phyloP scores from a whole-genome alignment of 1,140 invertebrate species.

The Drosophila truncata region DNA sequence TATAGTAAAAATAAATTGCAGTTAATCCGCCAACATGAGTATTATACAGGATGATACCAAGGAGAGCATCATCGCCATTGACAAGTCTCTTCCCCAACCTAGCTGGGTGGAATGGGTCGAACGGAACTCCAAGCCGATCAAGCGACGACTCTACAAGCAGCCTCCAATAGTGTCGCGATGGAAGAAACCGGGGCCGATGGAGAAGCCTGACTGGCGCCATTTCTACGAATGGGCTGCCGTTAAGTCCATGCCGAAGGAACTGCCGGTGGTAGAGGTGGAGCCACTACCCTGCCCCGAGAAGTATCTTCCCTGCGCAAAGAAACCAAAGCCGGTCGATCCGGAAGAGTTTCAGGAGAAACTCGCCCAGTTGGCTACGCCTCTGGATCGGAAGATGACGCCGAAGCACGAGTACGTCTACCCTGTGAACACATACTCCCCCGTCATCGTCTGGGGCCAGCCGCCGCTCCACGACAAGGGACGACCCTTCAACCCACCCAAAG shows the following conservation, averaged over 20 bases:
- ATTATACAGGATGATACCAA: not conserved
- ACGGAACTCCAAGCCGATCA: constrained; percentile 42
- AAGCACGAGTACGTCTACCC: constrained; percentile 40
- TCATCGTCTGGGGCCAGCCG: constrained; percentile 66
- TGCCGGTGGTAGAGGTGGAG: not conserved
- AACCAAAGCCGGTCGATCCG: constrained; percentile 7
- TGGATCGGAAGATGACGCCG: constrained; percentile 51
- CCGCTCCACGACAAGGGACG: constrained; percentile 62
- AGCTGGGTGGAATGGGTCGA: constrained; percentile 64
- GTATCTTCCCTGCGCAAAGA: constrained; percentile 50
- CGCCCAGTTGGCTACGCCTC: constrained; percentile 32
- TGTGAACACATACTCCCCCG: constrained; percentile 47
- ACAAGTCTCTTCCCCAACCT: not conserved
- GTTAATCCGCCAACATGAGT: constrained; percentile 6
- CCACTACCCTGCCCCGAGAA: constrained; percentile 41
- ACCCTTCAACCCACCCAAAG: constrained; percentile 42
- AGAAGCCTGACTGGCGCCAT: constrained; percentile 51
- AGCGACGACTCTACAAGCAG: not conserved
- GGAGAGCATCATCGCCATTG: not conserved
- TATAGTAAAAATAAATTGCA: constrained; percentile 1
- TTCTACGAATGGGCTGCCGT: constrained; percentile 51
- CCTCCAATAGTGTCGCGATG: constrained; percentile 35
- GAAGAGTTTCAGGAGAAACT: constrained; percentile 12
- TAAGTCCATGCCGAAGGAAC: constrained; percentile 37
- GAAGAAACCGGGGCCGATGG: constrained; percentile 74